Evolutionary conservation across 2,888 invertebrate species (phyloP), one percentile per base, ranked within the genome.

Genomic region (Eremobia ochroleuca): DNA sequence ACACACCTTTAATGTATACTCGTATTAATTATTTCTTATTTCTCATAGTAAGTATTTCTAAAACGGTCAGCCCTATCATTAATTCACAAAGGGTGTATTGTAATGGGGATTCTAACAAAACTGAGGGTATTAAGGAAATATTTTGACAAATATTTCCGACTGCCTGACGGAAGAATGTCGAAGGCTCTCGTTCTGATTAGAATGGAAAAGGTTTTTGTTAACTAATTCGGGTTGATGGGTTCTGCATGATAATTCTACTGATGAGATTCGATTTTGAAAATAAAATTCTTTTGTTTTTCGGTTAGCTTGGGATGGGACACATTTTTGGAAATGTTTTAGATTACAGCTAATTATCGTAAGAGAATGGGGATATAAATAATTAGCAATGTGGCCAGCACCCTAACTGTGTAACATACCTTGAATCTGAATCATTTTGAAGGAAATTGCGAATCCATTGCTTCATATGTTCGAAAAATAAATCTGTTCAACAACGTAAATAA

Each of bases 91-190:
- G 71, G 75, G 83, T 81, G 82, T 85, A 86, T 88, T 76, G 71
- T 85, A 85, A 88, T 88, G 87, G 71, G 82, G 59, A 86, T 90
- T 90, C 82, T 90, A 88, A 84, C 89, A 85, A 85, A 89, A 87
- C 75, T 78, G 72, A 43, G 66, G 73, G 67, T 74, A 88, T 85
- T 87, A 85, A 72, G 73, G 67, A 85, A 84, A 89, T 89, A 89
- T 85, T 78, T 83, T 83, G 80, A 71, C 69, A 82, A 74, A 85
- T 80, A 90, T 91, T 90, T 78, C 59, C 67, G 86, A 81, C 85
- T 84, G 79, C 66, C 81, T 81, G 81, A 81, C 79, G 87, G 86
- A 90, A 89, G 85, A 90, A 91, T 91, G 81, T 82, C 75, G 76
- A 65, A 77, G 70, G 67, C 82, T 79, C 83, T 85, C 83, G 49